A percentile compares a stretch with the other conserved stretches of the same genome.
phyloP scores from a whole-genome alignment of 2,797 vertebrate genomes.

The Gallinago solitaria region DNA sequence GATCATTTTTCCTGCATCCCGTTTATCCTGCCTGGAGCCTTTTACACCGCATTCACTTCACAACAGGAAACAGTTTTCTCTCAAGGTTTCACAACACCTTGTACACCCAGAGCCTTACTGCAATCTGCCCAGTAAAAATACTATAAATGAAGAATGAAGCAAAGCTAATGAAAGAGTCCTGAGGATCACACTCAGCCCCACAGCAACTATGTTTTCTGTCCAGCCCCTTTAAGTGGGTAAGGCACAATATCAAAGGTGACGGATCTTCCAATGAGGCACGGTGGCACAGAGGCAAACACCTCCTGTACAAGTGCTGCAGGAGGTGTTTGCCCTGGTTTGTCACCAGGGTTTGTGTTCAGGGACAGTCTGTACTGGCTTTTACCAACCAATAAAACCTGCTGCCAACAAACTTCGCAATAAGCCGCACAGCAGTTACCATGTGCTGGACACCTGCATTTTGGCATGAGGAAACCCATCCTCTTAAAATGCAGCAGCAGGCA shows the following conservation, averaged over 20 bases:
- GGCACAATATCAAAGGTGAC: background rate
- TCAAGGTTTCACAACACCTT: background rate
- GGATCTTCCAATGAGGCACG: fast-evolving
- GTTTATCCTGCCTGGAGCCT: background rate
- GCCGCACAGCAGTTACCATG: background rate
- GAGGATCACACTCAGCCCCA: background rate
- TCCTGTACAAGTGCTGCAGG: background rate
- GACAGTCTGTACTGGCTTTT: background rate
- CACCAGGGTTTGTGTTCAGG: background rate
- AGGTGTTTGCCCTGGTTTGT: background rate
- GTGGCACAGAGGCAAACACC: background rate
- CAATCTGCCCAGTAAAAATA: background rate
- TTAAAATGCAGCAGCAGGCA: background rate
- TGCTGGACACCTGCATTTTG: background rate
- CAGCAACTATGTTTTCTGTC: background rate
- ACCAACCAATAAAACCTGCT: background rate
- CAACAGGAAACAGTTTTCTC: background rate
- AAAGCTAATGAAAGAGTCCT: background rate
- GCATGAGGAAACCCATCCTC: background rate
- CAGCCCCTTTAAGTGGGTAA: background rate
- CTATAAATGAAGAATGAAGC: background rate
- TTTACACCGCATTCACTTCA: fast-evolving
- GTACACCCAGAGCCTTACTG: background rate
- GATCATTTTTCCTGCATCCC: background rate
- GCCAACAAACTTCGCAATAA: background rate